Evolutionary conservation across 1,140 invertebrate species (phyloP), one percentile per base, ranked within the genome.

Genomic region (Procambarus virginalis): DNA sequence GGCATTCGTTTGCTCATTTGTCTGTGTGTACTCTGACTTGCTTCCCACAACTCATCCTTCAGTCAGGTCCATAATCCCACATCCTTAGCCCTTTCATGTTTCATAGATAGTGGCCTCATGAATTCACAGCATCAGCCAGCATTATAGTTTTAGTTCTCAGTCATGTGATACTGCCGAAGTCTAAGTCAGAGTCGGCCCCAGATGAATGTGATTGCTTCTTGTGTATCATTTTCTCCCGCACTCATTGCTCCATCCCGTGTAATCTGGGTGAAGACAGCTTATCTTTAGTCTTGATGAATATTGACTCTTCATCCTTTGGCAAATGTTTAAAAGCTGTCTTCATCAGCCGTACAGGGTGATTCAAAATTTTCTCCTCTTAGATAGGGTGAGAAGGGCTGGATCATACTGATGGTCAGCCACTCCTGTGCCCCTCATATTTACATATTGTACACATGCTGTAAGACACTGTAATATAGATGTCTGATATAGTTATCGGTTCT

Each of bases 391-490:
- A 8, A 75, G 58, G 51, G 45, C 17, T 45, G 48, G 60, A 58
- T 46, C 75, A 20, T 14, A 22, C 58, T 51, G 34, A 55, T 64
- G 77, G 48, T 78, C 22, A 17, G 64, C 8, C 58, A 45, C n/a
- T 45, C 60, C 60, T 58, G 12, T 34, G 10, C 51, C 22, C 46
- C n/a, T 58, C 45, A 76, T 89, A 64, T 84, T 84, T 89, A 89
- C 70, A 89, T 89, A 89, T 49, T 89, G 88, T 89, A 89, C 88
- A 89, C 81, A 84, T 49, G 84, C 70, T 89, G 87, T 89, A 89
- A 89, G 87, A 89, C 87, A 89, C 79, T 89, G 87, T 89, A 89
- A 89, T 83, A 83, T 89, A 89, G 64, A 82, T 88, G 87, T 89
- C 87, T 60, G 58, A 83, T 64, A 75, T 76, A 83, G 80, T 82